Percentiles rank a stretch among this genome's conserved stretches.
Conservation (phyloP, 2,888 invertebrate species). For the Pseudanteris insignis region DNA sequence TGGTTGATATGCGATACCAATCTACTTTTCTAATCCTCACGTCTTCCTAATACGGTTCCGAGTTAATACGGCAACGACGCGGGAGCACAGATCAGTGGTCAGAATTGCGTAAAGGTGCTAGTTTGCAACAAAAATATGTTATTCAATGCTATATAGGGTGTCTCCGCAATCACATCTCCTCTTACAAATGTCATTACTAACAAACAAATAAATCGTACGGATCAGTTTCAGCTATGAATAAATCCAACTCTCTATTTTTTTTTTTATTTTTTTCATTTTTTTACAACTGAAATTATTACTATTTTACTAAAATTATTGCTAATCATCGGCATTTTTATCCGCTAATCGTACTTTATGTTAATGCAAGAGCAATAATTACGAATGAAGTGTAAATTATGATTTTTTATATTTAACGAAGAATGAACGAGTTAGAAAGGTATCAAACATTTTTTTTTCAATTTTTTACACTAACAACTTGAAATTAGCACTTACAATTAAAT, state of each 20-base stretch:
- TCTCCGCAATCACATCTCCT: conserved; percentile 19
- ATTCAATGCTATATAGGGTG: conserved; percentile 35
- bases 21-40: conserved; percentile 36
- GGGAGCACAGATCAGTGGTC: too few relatives aligned
- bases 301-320: too few relatives aligned
- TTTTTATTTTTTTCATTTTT: too few relatives aligned
- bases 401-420: conserved; percentile 1
- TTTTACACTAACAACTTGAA: neutral
- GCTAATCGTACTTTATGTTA: conserved; percentile 4
- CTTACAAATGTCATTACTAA: conserved; percentile 26
- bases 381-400: conserved; percentile 12
- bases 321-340: too few relatives aligned
- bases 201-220: conserved; percentile 23
- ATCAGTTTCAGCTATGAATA: too few relatives aligned
- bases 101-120: conserved; percentile 35
- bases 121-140: conserved; percentile 32
- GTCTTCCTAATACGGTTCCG: conserved; percentile 37
- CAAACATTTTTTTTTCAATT: conserved; percentile 1
- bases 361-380: neutral
- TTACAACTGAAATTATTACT: too few relatives aligned
- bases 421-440: conserved; percentile 20
- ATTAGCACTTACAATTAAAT: conserved; percentile 10
- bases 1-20: conserved; percentile 34
- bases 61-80: conserved; percentile 10
- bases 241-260: too few relatives aligned